Base-by-base conservation (phyloP, 2,113 vertebrate genomes). In the Ceuthmochares aereus region DNA sequence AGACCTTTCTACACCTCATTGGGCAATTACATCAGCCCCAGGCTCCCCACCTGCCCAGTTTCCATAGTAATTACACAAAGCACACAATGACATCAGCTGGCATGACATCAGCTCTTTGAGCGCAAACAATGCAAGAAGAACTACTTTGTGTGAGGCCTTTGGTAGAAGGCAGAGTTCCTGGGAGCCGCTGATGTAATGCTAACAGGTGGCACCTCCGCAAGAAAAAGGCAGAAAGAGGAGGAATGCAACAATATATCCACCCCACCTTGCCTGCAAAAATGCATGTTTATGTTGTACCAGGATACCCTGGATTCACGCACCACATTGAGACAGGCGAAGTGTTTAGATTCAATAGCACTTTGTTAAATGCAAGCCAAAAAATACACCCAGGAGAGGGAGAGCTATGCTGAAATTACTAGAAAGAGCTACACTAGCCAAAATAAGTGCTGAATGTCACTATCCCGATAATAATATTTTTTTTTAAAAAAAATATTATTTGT, bases 81-180 rank as follows among this genome's bases (percentile, higher is more conserved):
- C 98, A 98, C 87, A 98, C 95, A 95, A 97, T 98, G 98, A 99
- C 98, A 98, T 99, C 98, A 98, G 97, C 94, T 97, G 97, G 97
- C 97, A 98, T 98, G 97, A 98, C 98, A 98, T 98, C 98, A 98
- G 95, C 98, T 94, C 97, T 98, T 96, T 97, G 97, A 98, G 97
- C 18, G 87, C 98, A 98, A 98, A 99, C 98, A 99, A 99, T 98
- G 96, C 97, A 97, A 98, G 96, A 98, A 98, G 94, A 95, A 97
- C 97, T 87, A 98, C 98, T 98, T 81, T 98, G 98, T 98, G 87
- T 90, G 69, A 93, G 95, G 97, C 96, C 95, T 97, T 97, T 97
- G 96, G 90, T 96, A 82, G 96, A 97, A 98, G 84, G 86, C 92
- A 34, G 94, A 74, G 76, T 96, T 97, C 97, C 97, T 97, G 95